Percentiles rank a stretch among this genome's conserved stretches.
Conservation (phyloP, 2,113 vertebrate genomes). For the Chunga burmeisteri region DNA sequence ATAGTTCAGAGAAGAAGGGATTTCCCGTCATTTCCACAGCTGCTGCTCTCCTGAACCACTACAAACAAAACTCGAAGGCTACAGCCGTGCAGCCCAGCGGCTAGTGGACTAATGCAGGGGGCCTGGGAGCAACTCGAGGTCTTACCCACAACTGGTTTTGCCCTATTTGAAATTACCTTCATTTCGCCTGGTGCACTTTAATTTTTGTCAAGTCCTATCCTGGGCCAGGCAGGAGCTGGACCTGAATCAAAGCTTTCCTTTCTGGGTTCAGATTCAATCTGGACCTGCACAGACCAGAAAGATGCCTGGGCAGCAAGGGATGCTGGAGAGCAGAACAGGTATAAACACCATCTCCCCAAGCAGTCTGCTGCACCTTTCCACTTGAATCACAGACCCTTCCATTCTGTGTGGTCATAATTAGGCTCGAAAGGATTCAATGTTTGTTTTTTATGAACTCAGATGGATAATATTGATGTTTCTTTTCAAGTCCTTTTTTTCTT, state of each 20-base stretch:
- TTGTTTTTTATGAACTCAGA: slow-evolving; percentile 63
- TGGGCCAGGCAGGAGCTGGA: neutral
- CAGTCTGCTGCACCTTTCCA: neutral
- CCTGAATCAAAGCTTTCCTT: neutral
- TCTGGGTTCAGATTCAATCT: neutral
- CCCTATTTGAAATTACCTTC: neutral
- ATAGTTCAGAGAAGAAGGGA: neutral
- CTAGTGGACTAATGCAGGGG: neutral
- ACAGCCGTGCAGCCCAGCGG: neutral
- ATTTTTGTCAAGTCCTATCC: neutral
- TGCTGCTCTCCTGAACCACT: neutral
- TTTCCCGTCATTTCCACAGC: neutral
- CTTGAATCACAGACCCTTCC: neutral
- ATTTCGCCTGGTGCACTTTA: neutral
- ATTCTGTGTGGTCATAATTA: slow-evolving; percentile 39
- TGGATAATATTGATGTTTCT: slow-evolving; percentile 65
- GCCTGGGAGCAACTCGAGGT: neutral
- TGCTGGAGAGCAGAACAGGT: neutral
- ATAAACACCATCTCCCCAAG: neutral
- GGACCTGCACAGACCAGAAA: neutral
- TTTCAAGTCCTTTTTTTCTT: slow-evolving; percentile 56
- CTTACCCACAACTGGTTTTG: neutral
- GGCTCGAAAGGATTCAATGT: slow-evolving; percentile 42
- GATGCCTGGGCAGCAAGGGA: neutral
- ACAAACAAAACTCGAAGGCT: neutral